Percentiles rank a stretch among this genome's conserved stretches.
Conservation (phyloP, 2,797 vertebrate species). For the Chaunax sp. region DNA sequence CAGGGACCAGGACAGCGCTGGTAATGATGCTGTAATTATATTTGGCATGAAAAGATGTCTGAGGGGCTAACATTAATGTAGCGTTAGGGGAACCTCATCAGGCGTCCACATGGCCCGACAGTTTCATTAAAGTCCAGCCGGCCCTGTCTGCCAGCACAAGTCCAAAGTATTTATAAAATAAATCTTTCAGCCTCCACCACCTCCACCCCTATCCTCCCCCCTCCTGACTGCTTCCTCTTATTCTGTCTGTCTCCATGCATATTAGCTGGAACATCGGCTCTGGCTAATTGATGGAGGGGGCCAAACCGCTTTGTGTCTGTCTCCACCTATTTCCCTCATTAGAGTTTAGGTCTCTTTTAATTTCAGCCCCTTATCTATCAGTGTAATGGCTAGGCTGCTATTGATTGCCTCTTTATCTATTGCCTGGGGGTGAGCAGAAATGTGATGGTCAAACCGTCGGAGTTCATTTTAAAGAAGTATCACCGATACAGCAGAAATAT, state of each 20-base stretch:
- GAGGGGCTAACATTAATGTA: constrained; percentile 67
- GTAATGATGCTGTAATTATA: constrained; percentile 81
- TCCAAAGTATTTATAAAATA: constrained; percentile 79
- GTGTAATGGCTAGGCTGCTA: constrained; percentile 67
- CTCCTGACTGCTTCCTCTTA: constrained; percentile 28
- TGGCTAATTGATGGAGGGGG: constrained; percentile 61
- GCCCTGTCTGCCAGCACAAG: constrained; percentile 61
- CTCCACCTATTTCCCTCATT: constrained; percentile 68
- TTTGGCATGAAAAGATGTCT: constrained; percentile 72
- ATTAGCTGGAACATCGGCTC: constrained; percentile 33
- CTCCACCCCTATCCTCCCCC: constrained; percentile 5
- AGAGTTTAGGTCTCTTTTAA: constrained; percentile 75
- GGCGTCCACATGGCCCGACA: constrained; percentile 75
- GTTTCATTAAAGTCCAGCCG: constrained; percentile 78
- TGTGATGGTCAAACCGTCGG: constrained; percentile 5
- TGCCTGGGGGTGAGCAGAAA: constrained; percentile 10
- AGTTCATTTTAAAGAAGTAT: constrained; percentile 12
- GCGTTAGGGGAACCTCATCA: constrained; percentile 75
- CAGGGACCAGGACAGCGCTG: constrained; percentile 28
- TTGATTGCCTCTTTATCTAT: constrained; percentile 65
- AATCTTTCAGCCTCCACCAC: constrained; percentile 59
- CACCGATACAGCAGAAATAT: constrained; percentile 14
- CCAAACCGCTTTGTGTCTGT: constrained; percentile 58
- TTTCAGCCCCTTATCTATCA: constrained; percentile 76
- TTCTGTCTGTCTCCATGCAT: constrained; percentile 49